Percentiles rank a stretch among this genome's conserved stretches.
phyloP scores from a whole-genome alignment of 2,113 vertebrate species.

The Cheilinus undulatus region DNA sequence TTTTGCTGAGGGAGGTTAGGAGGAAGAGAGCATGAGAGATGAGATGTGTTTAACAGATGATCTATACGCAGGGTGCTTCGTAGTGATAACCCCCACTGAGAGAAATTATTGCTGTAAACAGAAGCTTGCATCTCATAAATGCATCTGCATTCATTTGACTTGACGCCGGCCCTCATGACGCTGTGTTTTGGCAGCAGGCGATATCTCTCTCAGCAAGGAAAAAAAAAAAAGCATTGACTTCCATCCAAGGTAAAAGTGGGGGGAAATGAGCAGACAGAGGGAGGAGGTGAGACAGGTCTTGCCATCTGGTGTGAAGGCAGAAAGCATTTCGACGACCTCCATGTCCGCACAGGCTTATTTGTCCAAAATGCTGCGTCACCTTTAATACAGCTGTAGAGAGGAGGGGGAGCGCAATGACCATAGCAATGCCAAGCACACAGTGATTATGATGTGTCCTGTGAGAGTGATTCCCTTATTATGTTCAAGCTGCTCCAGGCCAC shows the following conservation, averaged over 20 bases:
- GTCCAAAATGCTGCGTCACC: constrained; percentile 29
- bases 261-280: constrained; percentile 9
- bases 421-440: not conserved
- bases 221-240: constrained; percentile 31
- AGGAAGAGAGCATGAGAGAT: constrained; percentile 53
- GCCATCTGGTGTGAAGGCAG: constrained; percentile 48
- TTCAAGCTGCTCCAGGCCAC: constrained; percentile 31
- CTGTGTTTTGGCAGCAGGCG: constrained; percentile 46
- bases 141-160: constrained; percentile 80
- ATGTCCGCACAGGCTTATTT: not conserved
- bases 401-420: not conserved
- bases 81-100: constrained; percentile 64
- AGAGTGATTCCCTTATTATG: constrained; percentile 41
- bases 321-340: constrained; percentile 27
- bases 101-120: constrained; percentile 77
- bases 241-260: constrained; percentile 29
- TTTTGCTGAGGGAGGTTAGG: constrained; percentile 44
- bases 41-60: constrained; percentile 77
- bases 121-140: constrained; percentile 78
- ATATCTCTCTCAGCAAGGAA: constrained; percentile 56
- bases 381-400: not conserved
- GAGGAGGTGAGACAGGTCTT: constrained; percentile 22
- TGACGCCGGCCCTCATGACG: constrained; percentile 50
- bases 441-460: constrained; percentile 39
- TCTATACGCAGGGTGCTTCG: constrained; percentile 63